Evolutionary conservation across 2,113 vertebrate species (phyloP), one percentile per base, ranked within the genome.

Genomic region (Sakesphorus luctuosus): DNA sequence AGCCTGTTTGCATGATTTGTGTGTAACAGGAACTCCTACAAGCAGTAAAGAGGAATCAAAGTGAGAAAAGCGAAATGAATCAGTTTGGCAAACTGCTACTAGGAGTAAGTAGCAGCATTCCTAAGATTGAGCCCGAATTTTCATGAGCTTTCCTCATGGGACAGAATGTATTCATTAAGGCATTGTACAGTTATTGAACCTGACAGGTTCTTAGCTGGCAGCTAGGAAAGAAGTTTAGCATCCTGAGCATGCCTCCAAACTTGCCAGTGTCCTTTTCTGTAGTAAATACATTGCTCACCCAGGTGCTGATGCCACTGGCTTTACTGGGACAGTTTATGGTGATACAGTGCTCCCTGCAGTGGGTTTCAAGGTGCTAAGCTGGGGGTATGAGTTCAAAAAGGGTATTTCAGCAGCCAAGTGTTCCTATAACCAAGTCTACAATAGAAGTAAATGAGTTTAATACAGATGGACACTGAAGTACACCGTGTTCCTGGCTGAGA

Each of bases 211-310:
- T 65, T 69, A 20, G 36, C 44, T 46, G 14, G 46, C 35, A 74
- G 36, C 11, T 9, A 43, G 53, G 46, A 38, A 14, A 7, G 23
- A 24, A 13, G 13, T 71, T 75, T 10, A 16, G 25, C 26, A 15
- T 7, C 52, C 56, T 19, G 20, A 59, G 17, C 17, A 5, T 0
- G 1, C 3, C 11, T 5, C 6, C n/a, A 40, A 53, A 29, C 18
- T 5, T 50, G 38, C 13, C 26, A 35, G n/a, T 3, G 9, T 19
- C 53, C 1, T 0, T 43, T 85, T n/a, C 52, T 38, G 69, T n/a
- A 35, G 18, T 2, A 4, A 18, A 16, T 11, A 0, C 1, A 0
- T 3, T 19, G 2, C 47, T 47, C 46, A 47, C 29, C 36, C 25
- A 56, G 78, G 5, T n/a, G 38, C 38, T 67, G 79, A 11, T 72